These are phyloP conservation scores for Rattus norvegicus DNA, from an alignment of 2,113 vertebrate genomes.

Conservation along the genomic window DNA sequence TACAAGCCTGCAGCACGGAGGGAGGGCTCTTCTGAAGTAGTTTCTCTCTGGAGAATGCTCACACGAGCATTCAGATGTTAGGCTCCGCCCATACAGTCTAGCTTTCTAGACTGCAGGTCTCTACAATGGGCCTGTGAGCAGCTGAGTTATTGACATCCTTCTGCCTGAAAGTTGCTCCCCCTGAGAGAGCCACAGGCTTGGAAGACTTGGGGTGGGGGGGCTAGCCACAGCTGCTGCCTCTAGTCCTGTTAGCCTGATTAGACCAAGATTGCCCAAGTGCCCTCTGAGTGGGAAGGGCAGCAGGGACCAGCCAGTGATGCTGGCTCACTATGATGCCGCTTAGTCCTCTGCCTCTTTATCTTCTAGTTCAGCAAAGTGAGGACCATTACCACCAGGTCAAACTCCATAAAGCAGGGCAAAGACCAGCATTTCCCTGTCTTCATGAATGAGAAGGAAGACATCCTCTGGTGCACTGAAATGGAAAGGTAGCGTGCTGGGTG, in stretches of 20 bases:
- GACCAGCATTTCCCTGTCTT: conserved; percentile 99
- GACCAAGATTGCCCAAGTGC: neutral
- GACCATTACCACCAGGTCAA: conserved; percentile 99
- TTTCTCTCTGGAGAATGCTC: neutral
- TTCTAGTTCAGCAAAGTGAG: conserved; percentile 98
- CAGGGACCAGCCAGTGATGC: neutral
- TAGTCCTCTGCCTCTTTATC: conserved; percentile 50
- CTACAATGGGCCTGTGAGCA: neutral
- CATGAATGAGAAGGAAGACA: conserved; percentile 99
- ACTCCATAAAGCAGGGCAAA: conserved; percentile 99
- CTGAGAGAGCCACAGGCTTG: neutral
- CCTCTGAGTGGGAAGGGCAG: neutral
- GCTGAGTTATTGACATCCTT: neutral
- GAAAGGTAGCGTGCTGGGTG: conserved; percentile 88
- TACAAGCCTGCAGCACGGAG: neutral
- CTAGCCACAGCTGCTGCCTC: neutral
- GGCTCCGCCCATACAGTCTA: neutral
- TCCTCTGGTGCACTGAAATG: conserved; percentile 99
- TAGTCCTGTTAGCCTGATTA: neutral
- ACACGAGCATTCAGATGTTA: rapidly evolving
- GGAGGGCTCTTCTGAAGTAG: neutral
- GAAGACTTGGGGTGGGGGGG: neutral
- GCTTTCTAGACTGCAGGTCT: no score
- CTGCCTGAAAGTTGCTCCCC: neutral
- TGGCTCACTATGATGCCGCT: neutral